phyloP scores from a whole-genome alignment of 2,888 invertebrate genomes.

The Ochropleura plecta region DNA sequence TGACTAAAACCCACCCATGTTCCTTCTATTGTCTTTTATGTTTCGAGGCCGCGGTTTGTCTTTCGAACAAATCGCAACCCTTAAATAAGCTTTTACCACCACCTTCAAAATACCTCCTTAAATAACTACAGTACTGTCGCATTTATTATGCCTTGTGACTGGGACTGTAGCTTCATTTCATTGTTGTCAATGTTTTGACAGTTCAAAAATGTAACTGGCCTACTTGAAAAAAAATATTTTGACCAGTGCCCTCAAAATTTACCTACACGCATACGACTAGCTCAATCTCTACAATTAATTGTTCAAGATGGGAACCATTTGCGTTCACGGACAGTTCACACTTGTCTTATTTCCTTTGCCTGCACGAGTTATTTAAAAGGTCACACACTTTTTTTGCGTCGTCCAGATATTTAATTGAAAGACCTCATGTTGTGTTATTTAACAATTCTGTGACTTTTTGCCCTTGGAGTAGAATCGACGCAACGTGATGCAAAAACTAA shows the following conservation, averaged over 20 bases:
- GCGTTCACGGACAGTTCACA: constrained; percentile 20
- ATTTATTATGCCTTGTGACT: no score
- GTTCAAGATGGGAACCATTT: constrained; percentile 38
- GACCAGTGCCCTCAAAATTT: not conserved
- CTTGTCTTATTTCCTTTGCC: constrained; percentile 46
- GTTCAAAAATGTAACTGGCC: no score
- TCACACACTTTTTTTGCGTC: constrained; percentile 54
- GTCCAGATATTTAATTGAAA: constrained; percentile 57
- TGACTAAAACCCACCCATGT: no score
- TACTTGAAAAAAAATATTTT: not conserved
- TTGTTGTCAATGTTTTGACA: no score
- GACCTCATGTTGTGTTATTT: constrained; percentile 63
- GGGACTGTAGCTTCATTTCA: no score
- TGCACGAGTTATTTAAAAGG: constrained; percentile 62
- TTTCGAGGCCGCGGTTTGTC: no score
- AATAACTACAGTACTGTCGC: not conserved
- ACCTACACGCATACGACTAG: not conserved
- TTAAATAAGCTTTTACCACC: not conserved
- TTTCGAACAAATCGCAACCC: no score
- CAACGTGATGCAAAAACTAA: constrained; percentile 44
- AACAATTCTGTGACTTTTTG: constrained; percentile 52
- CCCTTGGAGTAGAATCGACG: constrained; percentile 44
- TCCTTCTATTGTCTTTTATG: no score
- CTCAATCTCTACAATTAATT: constrained; percentile 25
- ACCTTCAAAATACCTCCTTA: no score